Conservation (phyloP, 2,113 vertebrate species). For the Nettapus auritus region DNA sequence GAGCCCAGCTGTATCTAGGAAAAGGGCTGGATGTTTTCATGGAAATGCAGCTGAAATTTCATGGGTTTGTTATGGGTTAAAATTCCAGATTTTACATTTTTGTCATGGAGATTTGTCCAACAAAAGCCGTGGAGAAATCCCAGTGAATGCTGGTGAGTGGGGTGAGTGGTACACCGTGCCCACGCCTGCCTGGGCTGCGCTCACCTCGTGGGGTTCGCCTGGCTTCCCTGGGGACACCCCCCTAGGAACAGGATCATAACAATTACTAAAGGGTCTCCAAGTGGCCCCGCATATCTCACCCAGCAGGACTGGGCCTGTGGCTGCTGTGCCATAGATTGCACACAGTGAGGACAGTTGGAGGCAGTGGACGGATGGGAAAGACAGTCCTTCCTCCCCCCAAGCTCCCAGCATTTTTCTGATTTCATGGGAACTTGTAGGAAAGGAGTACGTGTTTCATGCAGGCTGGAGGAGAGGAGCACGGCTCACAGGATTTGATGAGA, state of each 20-base stretch:
- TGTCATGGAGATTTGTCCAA: conserved; percentile 57
- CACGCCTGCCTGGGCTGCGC: background rate
- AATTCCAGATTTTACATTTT: conserved; percentile 68
- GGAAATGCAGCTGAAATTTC: conserved; percentile 56
- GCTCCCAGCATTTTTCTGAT: conserved; percentile 32
- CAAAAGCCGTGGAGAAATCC: background rate
- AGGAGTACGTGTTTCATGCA: background rate
- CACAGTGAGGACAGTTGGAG: background rate
- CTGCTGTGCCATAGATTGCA: rapidly evolving
- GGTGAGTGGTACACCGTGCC: background rate
- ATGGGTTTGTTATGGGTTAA: conserved; percentile 63
- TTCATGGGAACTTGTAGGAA: conserved; percentile 51
- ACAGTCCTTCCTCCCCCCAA: background rate
- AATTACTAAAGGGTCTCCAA: rapidly evolving
- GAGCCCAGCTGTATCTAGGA: background rate
- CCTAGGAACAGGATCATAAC: background rate
- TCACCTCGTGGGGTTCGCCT: rapidly evolving
- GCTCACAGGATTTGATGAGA: background rate
- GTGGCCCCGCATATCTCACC: rapidly evolving
- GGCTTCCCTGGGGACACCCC: background rate
- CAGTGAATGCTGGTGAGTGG: rapidly evolving
- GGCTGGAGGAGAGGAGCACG: background rate
- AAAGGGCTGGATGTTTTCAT: background rate
- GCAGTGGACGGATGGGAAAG: background rate
- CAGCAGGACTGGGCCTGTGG: rapidly evolving